Conservation (phyloP, 2,113 vertebrate genomes). For the Recurvirostra avosetta region DNA sequence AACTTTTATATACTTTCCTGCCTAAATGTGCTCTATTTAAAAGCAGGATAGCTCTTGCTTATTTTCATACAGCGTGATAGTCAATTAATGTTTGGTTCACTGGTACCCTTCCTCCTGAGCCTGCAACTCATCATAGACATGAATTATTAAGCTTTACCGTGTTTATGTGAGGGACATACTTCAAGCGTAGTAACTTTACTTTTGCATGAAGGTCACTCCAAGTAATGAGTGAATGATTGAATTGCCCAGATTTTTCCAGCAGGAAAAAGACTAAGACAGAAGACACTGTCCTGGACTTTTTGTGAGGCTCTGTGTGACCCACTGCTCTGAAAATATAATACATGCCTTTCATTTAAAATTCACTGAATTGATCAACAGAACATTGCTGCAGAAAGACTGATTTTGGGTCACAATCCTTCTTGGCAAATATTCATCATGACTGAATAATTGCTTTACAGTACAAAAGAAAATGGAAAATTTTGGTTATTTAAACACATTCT, state of each 20-base stretch:
- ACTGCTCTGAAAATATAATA: neutral
- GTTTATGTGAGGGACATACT: neutral
- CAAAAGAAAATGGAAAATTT: neutral
- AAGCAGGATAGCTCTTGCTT: neutral
- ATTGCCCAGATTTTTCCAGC: neutral
- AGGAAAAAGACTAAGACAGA: neutral
- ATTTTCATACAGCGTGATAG: neutral
- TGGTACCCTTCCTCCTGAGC: neutral
- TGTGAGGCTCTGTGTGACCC: neutral
- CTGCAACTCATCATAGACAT: neutral
- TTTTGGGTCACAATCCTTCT: neutral
- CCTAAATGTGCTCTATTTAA: neutral
- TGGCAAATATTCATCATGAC: neutral
- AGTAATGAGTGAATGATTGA: neutral
- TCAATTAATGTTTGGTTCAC: neutral
- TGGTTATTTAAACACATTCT: neutral
- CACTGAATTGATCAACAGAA: neutral
- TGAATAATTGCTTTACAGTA: neutral
- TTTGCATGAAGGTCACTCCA: neutral
- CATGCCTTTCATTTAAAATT: neutral
- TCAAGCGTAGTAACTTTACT: neutral
- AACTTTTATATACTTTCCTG: neutral
- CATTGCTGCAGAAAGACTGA: neutral
- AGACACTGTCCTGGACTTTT: neutral
- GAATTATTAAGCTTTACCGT: neutral